These are phyloP conservation scores for Tychaedon coryphoeus DNA, from an alignment of 2,113 vertebrate species.

Conservation along the genomic window DNA sequence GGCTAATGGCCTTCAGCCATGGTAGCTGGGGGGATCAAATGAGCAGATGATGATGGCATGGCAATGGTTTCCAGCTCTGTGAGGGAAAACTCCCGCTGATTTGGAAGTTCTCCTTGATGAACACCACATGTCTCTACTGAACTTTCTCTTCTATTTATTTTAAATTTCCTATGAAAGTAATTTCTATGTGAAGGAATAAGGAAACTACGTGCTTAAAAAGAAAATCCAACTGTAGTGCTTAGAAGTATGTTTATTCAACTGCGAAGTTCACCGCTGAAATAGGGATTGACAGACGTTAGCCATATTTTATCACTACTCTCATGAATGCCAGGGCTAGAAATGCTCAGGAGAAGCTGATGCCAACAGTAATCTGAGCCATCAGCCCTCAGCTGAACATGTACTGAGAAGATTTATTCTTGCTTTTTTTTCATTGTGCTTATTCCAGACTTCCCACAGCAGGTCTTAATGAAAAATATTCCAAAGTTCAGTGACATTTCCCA, in stretches of 20 bases:
- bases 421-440: background rate
- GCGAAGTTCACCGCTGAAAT: background rate
- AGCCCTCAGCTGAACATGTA: background rate
- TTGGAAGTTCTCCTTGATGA: constrained; percentile 8
- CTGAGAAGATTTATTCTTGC: background rate
- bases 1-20: background rate
- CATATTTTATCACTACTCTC: background rate
- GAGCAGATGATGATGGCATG: background rate
- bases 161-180: constrained; percentile 22
- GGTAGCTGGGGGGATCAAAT: background rate
- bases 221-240: constrained; percentile 45
- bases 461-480: constrained; percentile 7
- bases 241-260: constrained; percentile 59
- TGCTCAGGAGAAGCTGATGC: background rate
- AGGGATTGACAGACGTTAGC: background rate
- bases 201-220: constrained; percentile 47
- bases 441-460: background rate
- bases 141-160: constrained; percentile 21
- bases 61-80: background rate
- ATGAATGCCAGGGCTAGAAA: constrained; percentile 5
- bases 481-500: background rate
- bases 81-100: constrained; percentile 8
- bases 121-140: background rate
- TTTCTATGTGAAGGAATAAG: constrained; percentile 35
- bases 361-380: constrained; percentile 5